Evolutionary conservation across 2,888 invertebrate genomes (phyloP), one percentile per base, ranked within the genome.

Genomic region (Acronicta psi): DNA sequence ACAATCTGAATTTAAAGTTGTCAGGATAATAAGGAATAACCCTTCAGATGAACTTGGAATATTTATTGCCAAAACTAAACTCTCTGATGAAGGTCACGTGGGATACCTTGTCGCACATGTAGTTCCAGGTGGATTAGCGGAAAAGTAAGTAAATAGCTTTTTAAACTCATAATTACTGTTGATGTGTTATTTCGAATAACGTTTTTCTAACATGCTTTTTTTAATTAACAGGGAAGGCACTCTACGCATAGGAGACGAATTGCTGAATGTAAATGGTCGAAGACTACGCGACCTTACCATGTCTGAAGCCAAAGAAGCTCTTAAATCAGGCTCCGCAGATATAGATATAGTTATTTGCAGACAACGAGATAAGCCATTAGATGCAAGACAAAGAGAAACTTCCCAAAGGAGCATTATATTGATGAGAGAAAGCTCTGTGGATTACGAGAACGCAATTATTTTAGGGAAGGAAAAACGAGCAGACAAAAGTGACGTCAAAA

Each of bases 41-140:
- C 93, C 95, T 4, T 88, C 93, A 34, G 96, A 96, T 80, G 96
- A 96, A 83, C 86, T 97, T 42, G 97, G 97, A 7, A 96, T 97
- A 82, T 96, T 96, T 77, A 96, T 97, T 59, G 96, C 96, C 4
- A 96, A 96, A 87, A 95, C 95, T 34, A 95, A 95, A 66, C 90
- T 95, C 14, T 91, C 95, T 2, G 95, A 95, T 54, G 94, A 95
- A 82, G 95, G 94, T n/a, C 94, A 94, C 57, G 83, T 94, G n/a
- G 96, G 96, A 14, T 97, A 96, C 82, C 90, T 96, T 60, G 96
- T 97, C 3, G 96, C 96, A 20, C 96, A 96, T 81, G 95, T 97
- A 4, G 96, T 96, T 18, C 96, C 96, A 4, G 96, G 95, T 54
- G 96, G 96, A 67, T 85, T 96, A 66, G 96, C 96, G 17, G 95